Evolutionary conservation across 2,888 invertebrate species (phyloP).

Genomic region (Drosophila heteroneura): DNA sequence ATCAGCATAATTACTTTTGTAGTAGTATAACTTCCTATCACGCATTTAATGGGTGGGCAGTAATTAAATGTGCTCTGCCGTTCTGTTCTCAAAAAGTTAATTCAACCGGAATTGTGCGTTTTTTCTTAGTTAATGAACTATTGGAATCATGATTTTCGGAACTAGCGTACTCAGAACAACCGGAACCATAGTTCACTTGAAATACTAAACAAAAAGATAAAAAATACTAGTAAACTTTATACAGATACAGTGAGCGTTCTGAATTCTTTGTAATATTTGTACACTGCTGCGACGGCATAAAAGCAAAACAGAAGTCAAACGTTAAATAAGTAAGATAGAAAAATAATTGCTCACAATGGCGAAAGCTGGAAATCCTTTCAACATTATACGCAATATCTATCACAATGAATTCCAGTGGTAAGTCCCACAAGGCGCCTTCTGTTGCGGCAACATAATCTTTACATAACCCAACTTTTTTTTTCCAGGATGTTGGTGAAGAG

Average conservation of each 20-base stretch:
- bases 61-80: background rate
- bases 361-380: constrained; percentile 87
- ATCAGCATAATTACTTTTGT: background rate
- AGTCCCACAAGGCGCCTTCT: constrained; percentile 77
- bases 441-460: constrained; percentile 25
- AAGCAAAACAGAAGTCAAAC: constrained; percentile 16
- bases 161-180: background rate
- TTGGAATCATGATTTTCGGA: background rate
- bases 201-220: constrained; percentile 7
- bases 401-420: constrained; percentile 93
- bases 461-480: constrained; percentile 64
- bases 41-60: background rate
- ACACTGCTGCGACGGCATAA: constrained; percentile 31
- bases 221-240: constrained; percentile 12
- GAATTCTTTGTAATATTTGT: constrained; percentile 12
- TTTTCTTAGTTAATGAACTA: background rate
- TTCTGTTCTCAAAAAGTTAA: background rate
- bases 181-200: background rate
- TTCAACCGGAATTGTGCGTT: accelerated
- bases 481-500: constrained; percentile 93
- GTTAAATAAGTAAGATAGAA: constrained; percentile 23
- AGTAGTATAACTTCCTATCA: background rate
- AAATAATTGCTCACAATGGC: constrained; percentile 86
- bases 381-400: constrained; percentile 89
- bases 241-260: constrained; percentile 28